Conservation (phyloP, 2,797 vertebrate genomes). For the Pseudochaenichthys georgianus region DNA sequence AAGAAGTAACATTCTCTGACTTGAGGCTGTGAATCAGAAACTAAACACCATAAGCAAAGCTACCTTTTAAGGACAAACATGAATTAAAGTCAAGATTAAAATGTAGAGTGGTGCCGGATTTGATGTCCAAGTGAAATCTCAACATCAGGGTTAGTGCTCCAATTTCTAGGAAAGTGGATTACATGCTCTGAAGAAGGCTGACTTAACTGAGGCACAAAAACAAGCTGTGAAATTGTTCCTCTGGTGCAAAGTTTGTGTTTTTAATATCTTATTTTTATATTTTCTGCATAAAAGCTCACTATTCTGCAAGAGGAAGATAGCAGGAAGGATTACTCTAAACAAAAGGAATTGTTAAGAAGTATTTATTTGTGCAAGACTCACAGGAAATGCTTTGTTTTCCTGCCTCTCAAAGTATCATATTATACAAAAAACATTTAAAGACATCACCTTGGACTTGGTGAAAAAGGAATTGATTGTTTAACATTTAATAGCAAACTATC, state of each 20-base stretch:
- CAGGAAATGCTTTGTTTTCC: no score
- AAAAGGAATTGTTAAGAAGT: no score
- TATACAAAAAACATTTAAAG: no score
- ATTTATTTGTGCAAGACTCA: no score
- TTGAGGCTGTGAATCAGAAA: neutral
- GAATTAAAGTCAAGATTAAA: conserved; percentile 4
- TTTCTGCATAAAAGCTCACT: conserved; percentile 6
- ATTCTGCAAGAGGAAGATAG: conserved; percentile 5
- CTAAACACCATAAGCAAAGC: conserved; percentile 6
- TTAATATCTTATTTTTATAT: neutral
- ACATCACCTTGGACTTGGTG: no score
- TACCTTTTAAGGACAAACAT: neutral
- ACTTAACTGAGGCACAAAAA: conserved; percentile 22
- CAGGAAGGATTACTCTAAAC: no score
- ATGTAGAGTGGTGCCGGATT: conserved; percentile 16
- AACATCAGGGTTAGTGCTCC: conserved; percentile 39
- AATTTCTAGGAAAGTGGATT: conserved; percentile 50
- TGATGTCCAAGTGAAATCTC: conserved; percentile 29
- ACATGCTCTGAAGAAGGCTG: conserved; percentile 36
- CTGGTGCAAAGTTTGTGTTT: conserved; percentile 24
- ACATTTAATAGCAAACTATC: no score
- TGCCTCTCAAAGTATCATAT: no score
- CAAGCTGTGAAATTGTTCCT: conserved; percentile 30
- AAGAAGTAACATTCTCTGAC: neutral
- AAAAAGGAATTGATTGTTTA: no score